Evolutionary conservation across 2,797 vertebrate genomes (phyloP).

Genomic region (Serranus cabrilla): DNA sequence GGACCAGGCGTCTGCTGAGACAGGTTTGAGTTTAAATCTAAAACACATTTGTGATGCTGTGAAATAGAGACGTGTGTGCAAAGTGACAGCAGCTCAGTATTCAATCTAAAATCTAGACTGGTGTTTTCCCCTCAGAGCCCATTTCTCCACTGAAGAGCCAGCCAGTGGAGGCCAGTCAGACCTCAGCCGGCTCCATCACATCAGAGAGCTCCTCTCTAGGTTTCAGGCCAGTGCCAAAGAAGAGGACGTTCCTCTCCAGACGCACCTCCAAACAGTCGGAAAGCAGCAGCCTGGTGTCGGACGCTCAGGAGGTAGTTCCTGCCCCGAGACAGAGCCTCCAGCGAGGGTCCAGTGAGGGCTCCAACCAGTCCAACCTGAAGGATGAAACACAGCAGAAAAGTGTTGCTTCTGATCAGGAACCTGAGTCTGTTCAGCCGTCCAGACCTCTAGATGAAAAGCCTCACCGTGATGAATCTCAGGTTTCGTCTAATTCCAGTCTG

Average conservation of each 20-base stretch:
- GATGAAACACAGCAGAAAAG: conserved; percentile 52
- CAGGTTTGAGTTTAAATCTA: conserved; percentile 56
- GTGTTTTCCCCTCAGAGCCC: conserved; percentile 72
- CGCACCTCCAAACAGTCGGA: conserved; percentile 70
- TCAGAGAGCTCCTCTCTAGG: conserved; percentile 68
- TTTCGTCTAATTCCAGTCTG: conserved; percentile 70
- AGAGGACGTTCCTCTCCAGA: conserved; percentile 88
- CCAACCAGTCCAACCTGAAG: conserved; percentile 85
- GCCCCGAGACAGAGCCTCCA: conserved; percentile 86
- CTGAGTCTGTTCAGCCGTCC: conserved; percentile 20
- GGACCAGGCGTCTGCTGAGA: conserved; percentile 47
- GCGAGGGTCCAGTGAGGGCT: conserved; percentile 86
- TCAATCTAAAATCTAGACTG: too few relatives aligned
- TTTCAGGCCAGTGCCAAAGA: conserved; percentile 91
- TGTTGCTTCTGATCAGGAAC: conserved; percentile 20
- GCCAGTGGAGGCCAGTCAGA: conserved; percentile 66
- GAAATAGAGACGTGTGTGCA: background rate
- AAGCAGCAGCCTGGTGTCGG: conserved; percentile 50
- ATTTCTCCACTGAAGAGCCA: conserved; percentile 70
- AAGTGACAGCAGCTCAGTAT: background rate
- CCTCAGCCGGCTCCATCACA: conserved; percentile 58
- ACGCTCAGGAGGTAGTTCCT: conserved; percentile 54
- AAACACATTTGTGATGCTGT: conserved; percentile 7
- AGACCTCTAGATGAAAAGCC: conserved; percentile 40
- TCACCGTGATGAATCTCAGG: conserved; percentile 37